Base-by-base conservation (phyloP, 2,113 vertebrate genomes). In the Esox niger region DNA sequence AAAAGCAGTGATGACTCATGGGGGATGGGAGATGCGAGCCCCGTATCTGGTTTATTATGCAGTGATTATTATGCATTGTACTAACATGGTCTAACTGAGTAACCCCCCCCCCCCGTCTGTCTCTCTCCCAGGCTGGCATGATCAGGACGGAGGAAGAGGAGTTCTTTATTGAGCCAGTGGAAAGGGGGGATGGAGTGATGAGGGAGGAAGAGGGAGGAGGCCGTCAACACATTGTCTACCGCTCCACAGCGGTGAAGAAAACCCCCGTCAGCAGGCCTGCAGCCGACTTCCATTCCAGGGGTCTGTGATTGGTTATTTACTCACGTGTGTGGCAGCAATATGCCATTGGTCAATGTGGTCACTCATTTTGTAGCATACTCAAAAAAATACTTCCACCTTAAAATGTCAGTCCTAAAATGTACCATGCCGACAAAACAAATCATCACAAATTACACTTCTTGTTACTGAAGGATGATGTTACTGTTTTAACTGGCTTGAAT, bases 141-240 rank as follows among this genome's bases (percentile, higher is more conserved):
- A 99, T 99, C 82, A 93, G 92, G 73, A 95, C 94, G 20, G 94
- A 95, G 79, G 87, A 95, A 81, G 97, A 98, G 64, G 97, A 99
- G 88, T 98, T 95, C 92, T 98, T 97, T 86, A 99, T 99, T 2
- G 97, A 99, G 76, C 97, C 97, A 0, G 79, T 96, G 84, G 92
- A 97, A 83, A 91, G 88, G 63, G 94, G 94, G 1, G 76, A 82
- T 43, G 82, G 81, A 65, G 81, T 84, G 78, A 87, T 86, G 70
- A 83, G 83, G 9, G 90, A 82, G 6, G 88, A 94, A 74, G 92
- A 92, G 11, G 88, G 86, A 1, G 94, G 83, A 13, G 96, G 97
- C 54, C 91, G 97, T 58, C 89, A 91, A 0, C 97, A 99, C 9
- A 87, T 99, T 78, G 90, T 99, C 5, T 98, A 98, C 84, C 96